A percentile compares a stretch with the other conserved stretches of the same genome.
phyloP scores from a whole-genome alignment of 2,797 vertebrate species.

The Denticeps clupeoides region DNA sequence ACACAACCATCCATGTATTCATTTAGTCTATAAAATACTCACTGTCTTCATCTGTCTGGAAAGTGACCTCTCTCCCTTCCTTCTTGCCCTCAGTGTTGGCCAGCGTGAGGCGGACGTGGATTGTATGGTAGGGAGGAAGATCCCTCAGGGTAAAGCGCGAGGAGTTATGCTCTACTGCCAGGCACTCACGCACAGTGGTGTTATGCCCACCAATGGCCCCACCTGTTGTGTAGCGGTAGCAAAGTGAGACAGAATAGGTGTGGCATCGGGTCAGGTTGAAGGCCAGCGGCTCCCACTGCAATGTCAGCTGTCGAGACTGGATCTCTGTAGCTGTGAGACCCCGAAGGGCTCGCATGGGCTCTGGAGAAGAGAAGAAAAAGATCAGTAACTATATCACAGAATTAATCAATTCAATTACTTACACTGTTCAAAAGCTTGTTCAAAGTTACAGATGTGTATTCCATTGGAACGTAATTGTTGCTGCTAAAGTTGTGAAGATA shows the following conservation, averaged over 20 bases:
- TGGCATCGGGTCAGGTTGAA: conserved; percentile 95
- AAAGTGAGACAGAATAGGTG: conserved; percentile 73
- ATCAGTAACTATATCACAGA: too few relatives aligned
- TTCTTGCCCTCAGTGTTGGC: conserved; percentile 88
- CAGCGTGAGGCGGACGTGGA: conserved; percentile 75
- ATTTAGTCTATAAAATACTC: conserved; percentile 42
- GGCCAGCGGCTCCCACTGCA: conserved; percentile 88
- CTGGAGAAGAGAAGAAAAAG: conserved; percentile 38
- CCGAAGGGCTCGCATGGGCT: conserved; percentile 85
- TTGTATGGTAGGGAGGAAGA: conserved; percentile 74
- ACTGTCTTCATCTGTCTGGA: conserved; percentile 94
- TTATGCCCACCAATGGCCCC: conserved; percentile 54
- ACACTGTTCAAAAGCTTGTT: too few relatives aligned
- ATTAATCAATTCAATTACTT: too few relatives aligned
- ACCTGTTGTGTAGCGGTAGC: conserved; percentile 33
- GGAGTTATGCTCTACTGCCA: conserved; percentile 69
- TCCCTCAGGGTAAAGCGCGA: conserved; percentile 76
- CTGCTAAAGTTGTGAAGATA: too few relatives aligned
- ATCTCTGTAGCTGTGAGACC: conserved; percentile 80
- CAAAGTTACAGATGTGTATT: too few relatives aligned
- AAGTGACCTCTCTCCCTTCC: conserved; percentile 82
- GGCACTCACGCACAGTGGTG: conserved; percentile 81
- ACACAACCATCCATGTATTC: not conserved
- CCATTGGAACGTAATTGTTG: too few relatives aligned
- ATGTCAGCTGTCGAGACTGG: conserved; percentile 77